Base-by-base conservation (phyloP, 2,113 vertebrate genomes). In the Beaufortia kweichowensis region DNA sequence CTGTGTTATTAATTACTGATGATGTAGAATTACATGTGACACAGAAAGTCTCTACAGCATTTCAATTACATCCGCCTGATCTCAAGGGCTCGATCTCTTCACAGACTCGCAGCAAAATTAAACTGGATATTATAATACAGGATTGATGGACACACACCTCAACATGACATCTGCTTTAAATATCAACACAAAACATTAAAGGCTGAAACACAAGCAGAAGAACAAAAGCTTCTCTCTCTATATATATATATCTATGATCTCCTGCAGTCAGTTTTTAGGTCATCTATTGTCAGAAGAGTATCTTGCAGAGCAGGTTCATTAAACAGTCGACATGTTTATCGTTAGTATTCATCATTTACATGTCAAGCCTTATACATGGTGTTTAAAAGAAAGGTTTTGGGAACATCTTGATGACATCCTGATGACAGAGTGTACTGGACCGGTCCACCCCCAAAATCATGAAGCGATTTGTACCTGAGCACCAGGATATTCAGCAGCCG, bases 381-480 rank as follows among this genome's bases (percentile, higher is more conserved):
- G n/a, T n/a, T n/a, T n/a, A n/a, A n/a, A n/a, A n/a, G n/a, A n/a
- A n/a, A n/a, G n/a, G n/a, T n/a, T n/a, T n/a, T n/a, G n/a, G n/a
- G n/a, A n/a, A n/a, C n/a, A n/a, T n/a, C n/a, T n/a, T n/a, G n/a
- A n/a, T n/a, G n/a, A n/a, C n/a, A n/a, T n/a, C n/a, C n/a, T n/a
- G n/a, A n/a, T n/a, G n/a, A n/a, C n/a, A n/a, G n/a, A n/a, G n/a
- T n/a, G n/a, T n/a, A n/a, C n/a, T n/a, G n/a, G n/a, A n/a, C n/a
- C n/a, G n/a, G n/a, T n/a, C n/a, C n/a, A n/a, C n/a, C n/a, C n/a
- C n/a, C n/a, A n/a, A n/a, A n/a, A n/a, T n/a, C n/a, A n/a, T n/a
- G n/a, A n/a, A n/a, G n/a, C n/a, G n/a, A n/a, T n/a, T n/a, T n/a
- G 2, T 17, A 94, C 97, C 96, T 98, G 94, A 2, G 97, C 95